Base-by-base conservation (phyloP, 2,888 invertebrate genomes). In the Willowsia nigromaculata region DNA sequence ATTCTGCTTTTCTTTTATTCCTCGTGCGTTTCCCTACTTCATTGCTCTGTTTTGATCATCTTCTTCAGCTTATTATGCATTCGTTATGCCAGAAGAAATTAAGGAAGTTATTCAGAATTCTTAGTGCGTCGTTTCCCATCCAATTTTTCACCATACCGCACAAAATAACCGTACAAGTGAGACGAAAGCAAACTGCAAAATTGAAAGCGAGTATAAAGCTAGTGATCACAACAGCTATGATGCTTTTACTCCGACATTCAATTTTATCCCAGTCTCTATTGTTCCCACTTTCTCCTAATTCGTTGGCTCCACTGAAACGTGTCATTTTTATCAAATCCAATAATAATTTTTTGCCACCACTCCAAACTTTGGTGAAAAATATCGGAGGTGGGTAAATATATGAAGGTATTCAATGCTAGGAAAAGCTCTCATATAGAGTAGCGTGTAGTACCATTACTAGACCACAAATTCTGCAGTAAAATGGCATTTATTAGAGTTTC, bases 291-390 rank as follows among this genome's bases (percentile, higher is more conserved):
- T 25, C 5, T 33, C 27, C 53, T 76, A 74, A 74, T 27, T 74
- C 50, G 27, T 74, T 18, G 9, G 76, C 50, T 50, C 50, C 0
- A 50, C 30, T 50, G 76, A 50, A 76, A 50, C 50, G 30, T 76
- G 76, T 50, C 50, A 74, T 74, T 74, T 47, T 50, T 50, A 76
- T 76, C 50, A 76, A 76, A 76, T 50, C 76, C 50, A 76, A 76
- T 74, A 74, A 74, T 74, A 50, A 13, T 43, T n/a, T 71, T 43
- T 47, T 47, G 56, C 56, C 30, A 27, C 3, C 15, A 62, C 62
- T 56, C 7, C 27, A 27, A 56, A 56, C 9, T 25, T 27, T 9
- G 11, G 50, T 3, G 9, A 59, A 59, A 27, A 27, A 27, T 22
- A 9, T 59, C 25, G 13, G n/a, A n/a, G n/a, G n/a, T n/a, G n/a